Evolutionary conservation across 2,113 vertebrate species (phyloP).

Genomic region (Oryzias melastigma): DNA sequence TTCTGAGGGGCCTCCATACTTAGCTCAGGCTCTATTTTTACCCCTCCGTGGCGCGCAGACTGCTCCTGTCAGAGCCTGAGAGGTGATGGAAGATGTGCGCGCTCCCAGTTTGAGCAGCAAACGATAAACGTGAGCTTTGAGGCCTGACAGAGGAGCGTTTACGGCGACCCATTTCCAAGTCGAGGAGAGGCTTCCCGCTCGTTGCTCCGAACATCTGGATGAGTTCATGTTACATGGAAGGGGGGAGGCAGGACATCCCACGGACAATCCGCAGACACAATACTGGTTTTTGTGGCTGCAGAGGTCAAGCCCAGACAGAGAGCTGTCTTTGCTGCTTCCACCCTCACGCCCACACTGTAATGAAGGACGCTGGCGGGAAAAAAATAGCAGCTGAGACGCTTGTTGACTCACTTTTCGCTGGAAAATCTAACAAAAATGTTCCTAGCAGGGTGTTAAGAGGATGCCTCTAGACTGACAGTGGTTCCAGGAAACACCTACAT

Average conservation of each 20-base stretch:
- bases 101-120: slow-evolving; percentile 30
- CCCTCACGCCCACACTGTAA: slow-evolving; percentile 52
- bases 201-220: slow-evolving; percentile 43
- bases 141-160: slow-evolving; percentile 5
- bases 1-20: slow-evolving; percentile 31
- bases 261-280: slow-evolving; percentile 39
- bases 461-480: slow-evolving; percentile 11
- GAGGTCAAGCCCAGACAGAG: slow-evolving; percentile 38
- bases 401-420: not conserved
- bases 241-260: slow-evolving; percentile 33
- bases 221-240: slow-evolving; percentile 39
- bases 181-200: slow-evolving; percentile 2
- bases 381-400: not conserved
- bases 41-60: slow-evolving; percentile 22
- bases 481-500: slow-evolving; percentile 50
- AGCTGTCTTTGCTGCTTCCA: slow-evolving; percentile 43
- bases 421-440: too few relatives aligned
- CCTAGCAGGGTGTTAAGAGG: too few relatives aligned
- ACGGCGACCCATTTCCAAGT: not conserved
- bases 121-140: slow-evolving; percentile 20
- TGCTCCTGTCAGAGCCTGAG: slow-evolving; percentile 41
- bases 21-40: slow-evolving; percentile 47
- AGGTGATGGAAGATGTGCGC: slow-evolving; percentile 25
- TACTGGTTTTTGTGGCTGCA: slow-evolving; percentile 43
- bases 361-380: slow-evolving; percentile 5